Evolutionary conservation across 92 coral and sea anemone species (phyloP).

Genomic region (Heliopora coerulea): DNA sequence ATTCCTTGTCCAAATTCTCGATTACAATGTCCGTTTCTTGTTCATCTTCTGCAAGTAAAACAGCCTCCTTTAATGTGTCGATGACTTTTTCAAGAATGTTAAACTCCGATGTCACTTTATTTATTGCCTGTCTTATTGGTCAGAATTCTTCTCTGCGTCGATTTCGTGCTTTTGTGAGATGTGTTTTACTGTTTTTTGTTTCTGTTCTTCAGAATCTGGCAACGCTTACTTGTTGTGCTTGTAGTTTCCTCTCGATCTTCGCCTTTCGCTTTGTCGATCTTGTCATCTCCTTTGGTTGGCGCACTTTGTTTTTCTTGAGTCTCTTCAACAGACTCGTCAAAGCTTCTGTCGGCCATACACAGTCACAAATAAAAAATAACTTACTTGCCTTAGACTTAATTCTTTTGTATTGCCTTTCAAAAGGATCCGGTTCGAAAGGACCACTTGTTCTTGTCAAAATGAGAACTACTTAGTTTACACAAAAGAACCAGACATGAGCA

Average conservation of each 20-base stretch:
- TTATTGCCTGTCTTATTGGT: constrained; percentile 7
- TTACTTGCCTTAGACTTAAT: too few species aligned
- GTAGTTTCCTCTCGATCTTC: background rate
- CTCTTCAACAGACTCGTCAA: background rate
- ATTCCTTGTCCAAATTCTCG: constrained; percentile 26
- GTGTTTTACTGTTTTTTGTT: background rate
- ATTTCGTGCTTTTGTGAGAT: background rate
- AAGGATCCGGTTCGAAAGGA: too few species aligned
- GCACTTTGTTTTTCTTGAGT: background rate
- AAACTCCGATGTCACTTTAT: constrained; percentile 15
- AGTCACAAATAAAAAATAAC: too few species aligned
- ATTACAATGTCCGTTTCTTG: constrained; percentile 3
- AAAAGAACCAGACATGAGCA: too few species aligned
- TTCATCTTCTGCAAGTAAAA: constrained; percentile 1
- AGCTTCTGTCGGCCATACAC: background rate
- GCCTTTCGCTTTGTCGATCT: background rate
- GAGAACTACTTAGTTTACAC: too few species aligned
- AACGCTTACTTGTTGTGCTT: constrained; percentile 26
- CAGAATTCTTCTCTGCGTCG: constrained; percentile 17
- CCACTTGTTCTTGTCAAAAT: too few species aligned
- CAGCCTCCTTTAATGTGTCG: background rate
- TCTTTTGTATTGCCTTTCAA: too few species aligned
- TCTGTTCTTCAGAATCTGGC: background rate
- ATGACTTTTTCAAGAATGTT: constrained; percentile 17
- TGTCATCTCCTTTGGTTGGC: background rate